Evolutionary conservation across 2,888 invertebrate species (phyloP).

Genomic region (Athalia rosae): DNA sequence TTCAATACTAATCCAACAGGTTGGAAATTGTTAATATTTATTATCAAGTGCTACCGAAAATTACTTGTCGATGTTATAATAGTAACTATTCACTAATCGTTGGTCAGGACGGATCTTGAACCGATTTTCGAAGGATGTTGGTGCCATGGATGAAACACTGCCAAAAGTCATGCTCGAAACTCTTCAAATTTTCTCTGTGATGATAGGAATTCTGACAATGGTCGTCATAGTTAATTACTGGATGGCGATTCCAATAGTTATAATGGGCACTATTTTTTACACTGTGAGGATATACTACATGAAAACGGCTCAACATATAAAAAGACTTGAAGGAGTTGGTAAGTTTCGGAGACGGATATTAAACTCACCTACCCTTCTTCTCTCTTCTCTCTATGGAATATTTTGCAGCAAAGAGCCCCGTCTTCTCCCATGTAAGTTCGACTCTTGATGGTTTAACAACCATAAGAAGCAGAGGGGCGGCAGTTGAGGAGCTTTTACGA

Average conservation of each 20-base stretch:
- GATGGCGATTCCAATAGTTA: conserved; percentile 79
- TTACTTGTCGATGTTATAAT: background rate
- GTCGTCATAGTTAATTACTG: conserved; percentile 78
- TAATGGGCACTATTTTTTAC: conserved; percentile 79
- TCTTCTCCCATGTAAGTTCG: conserved; percentile 92
- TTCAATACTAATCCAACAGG: conserved; percentile 89
- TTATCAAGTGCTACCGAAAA: background rate
- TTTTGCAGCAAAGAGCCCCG: conserved; percentile 83
- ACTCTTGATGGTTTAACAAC: conserved; percentile 90
- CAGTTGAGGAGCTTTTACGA: conserved; percentile 79
- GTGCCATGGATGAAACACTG: conserved; percentile 77
- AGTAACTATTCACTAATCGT: conserved; percentile 13
- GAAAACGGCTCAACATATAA: conserved; percentile 83
- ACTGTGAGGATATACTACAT: conserved; percentile 80
- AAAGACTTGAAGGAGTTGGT: conserved; percentile 77
- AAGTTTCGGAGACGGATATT: conserved; percentile 56
- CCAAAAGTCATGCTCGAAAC: conserved; percentile 76
- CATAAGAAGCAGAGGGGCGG: conserved; percentile 85
- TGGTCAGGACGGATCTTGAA: conserved; percentile 79
- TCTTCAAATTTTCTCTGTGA: conserved; percentile 73
- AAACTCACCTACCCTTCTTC: conserved; percentile 81
- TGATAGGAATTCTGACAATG: conserved; percentile 73
- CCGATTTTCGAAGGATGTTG: conserved; percentile 86
- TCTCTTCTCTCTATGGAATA: conserved; percentile 75
- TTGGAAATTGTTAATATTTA: conserved; percentile 58